Evolutionary conservation across 2,888 invertebrate genomes (phyloP), one percentile per base, ranked within the genome.

Genomic region (Mesorhabditis belari): DNA sequence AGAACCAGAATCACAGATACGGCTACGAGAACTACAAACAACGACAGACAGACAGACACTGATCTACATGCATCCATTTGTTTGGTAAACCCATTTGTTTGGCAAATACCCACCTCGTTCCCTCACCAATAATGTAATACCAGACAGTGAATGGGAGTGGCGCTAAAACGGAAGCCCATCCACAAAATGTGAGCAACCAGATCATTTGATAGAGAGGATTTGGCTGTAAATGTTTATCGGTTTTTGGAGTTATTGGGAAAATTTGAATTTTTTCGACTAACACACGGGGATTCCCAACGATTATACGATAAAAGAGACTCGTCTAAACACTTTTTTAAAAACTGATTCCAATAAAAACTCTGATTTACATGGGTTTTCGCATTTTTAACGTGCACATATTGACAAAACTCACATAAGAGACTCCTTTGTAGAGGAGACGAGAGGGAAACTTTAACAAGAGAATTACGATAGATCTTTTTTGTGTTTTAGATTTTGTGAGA

Each of bases 191-290:
- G 17, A 79, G 60, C 24, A 79, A 62, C 76, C 79, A 79, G 52
- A 79, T 79, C 77, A 79, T 78, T 65, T 80, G 79, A 57, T 79
- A 77, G 5, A 79, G 58, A 1, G 79, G 79, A 61, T 79, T 79
- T 17, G 77, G 77, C 77, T 78, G 63, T 44, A 76, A 70, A 17
- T 1, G 4, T 49, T 6, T n/a, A 35, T 35, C n/a, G n/a, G n/a
- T n/a, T n/a, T n/a, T n/a, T n/a, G n/a, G n/a, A n/a, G n/a, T n/a
- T n/a, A n/a, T n/a, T n/a, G n/a, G n/a, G n/a, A n/a, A n/a, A n/a
- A n/a, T n/a, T n/a, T n/a, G n/a, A n/a, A n/a, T n/a, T n/a, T n/a
- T n/a, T n/a, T n/a, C n/a, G n/a, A n/a, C n/a, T n/a, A n/a, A n/a
- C n/a, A n/a, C n/a, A n/a, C n/a, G n/a, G n/a, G n/a, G n/a, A n/a